Conservation (phyloP, 2,888 invertebrate genomes). For the Drosophila mulleri region DNA sequence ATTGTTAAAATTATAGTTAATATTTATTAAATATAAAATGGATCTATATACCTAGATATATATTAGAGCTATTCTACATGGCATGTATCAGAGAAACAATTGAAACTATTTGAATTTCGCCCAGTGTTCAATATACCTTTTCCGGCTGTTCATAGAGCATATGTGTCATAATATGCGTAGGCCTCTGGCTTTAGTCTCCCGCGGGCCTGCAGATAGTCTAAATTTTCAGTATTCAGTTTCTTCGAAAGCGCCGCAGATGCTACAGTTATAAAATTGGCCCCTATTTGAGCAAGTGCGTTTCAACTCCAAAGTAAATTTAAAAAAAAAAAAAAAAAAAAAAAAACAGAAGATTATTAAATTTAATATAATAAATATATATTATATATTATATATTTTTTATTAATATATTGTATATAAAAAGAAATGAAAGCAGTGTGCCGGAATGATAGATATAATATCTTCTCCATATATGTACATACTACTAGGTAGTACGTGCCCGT, state of each 20-base stretch:
- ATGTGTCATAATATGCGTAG: neutral
- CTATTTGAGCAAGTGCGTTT: neutral
- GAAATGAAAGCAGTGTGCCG: neutral
- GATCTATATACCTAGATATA: neutral
- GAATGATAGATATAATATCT: conserved; percentile 1
- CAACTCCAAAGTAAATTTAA: neutral
- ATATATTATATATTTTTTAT: too few species aligned
- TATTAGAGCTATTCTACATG: neutral
- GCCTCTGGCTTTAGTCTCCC: neutral
- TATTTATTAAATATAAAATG: neutral
- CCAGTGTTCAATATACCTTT: neutral
- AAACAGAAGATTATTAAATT: neutral
- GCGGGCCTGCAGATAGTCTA: neutral
- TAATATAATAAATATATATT: too few species aligned
- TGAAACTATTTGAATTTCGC: neutral
- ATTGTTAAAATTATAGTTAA: too few species aligned
- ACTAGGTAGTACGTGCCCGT: neutral
- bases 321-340: too few species aligned
- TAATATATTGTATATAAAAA: neutral
- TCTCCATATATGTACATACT: too few species aligned
- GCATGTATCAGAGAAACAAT: too few species aligned
- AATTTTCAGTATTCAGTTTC: conserved; percentile 10
- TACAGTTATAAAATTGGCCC: neutral
- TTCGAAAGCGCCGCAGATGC: conserved; percentile 3
- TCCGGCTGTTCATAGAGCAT: neutral